Base-by-base conservation (phyloP, 1,140 invertebrate genomes). In the Bombyx mandarina region DNA sequence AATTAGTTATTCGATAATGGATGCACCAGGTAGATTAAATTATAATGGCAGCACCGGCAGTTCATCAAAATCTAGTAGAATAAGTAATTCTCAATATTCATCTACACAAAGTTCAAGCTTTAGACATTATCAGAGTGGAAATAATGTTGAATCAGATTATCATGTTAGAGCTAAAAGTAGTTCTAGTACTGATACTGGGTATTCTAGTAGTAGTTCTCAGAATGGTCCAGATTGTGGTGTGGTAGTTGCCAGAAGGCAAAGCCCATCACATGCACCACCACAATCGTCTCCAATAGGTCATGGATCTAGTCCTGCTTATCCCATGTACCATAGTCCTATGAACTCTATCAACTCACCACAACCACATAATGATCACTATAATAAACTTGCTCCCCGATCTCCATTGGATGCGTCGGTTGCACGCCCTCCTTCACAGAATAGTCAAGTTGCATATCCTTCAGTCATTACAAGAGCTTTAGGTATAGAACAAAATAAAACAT, bases 311-410 rank as follows among this genome's bases (percentile, higher is more conserved):
- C 93, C 93, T 22, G 93, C 92, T 18, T 94, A 94, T 87, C 93
- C 93, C 8, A 90, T 93, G 90, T 94, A 94, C 76, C 93, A 93
- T 75, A 93, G 92, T 83, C 93, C 93, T 7, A 92, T 94, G 91
- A 91, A 92, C 63, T 91, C 91, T 2, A 90, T 92, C 70, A 92
- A 92, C 50, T 93, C 92, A 10, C 93, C 93, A 8, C 92, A 93
- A 67, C 92, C 91, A 62, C 90, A 90, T 61, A 71, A 73, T 3
- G 90, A 91, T 49, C 73, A 89, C 12, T 91, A 81, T 55, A 85
- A 62, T 70, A 92, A 82, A 82, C 86, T 71, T 73, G 90, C 92
- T 22, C 92, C 92, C 8, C 88, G 91, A 8, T 93, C 92, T 26
- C 93, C 93, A 12, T 75, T 94, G 50, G 92, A 94, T 72, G 92